Percentiles rank a stretch among this genome's conserved stretches.
Conservation (phyloP, 2,888 invertebrate species). For the Caenorhabditis drosophilae region DNA sequence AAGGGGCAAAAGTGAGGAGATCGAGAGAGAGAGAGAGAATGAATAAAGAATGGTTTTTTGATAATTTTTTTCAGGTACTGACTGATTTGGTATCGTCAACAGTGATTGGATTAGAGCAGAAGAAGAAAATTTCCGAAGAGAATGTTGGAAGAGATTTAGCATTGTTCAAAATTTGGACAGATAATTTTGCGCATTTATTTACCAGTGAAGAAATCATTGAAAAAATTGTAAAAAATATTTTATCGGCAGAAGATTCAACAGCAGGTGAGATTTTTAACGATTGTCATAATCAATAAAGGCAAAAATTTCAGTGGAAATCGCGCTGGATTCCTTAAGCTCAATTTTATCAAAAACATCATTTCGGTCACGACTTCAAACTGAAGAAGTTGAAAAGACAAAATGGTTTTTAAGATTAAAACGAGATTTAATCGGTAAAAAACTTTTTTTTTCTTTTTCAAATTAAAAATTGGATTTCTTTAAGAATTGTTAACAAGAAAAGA, state of each 20-base stretch:
- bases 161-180: slow-evolving; percentile 22
- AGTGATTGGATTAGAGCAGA: slow-evolving; percentile 5
- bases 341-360: slow-evolving; percentile 16
- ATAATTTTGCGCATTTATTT: slow-evolving; percentile 30
- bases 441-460: not conserved
- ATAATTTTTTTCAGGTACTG: slow-evolving; percentile 14
- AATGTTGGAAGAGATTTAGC: slow-evolving; percentile 12
- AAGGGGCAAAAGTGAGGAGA: slow-evolving; percentile 9
- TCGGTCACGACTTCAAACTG: not conserved
- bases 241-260: slow-evolving; percentile 15
- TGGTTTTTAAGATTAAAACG: slow-evolving; percentile 14
- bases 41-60: no score
- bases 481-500: slow-evolving; percentile 14
- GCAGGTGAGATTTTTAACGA: no score
- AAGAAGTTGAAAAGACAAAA: slow-evolving; percentile 4
- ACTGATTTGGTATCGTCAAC: slow-evolving; percentile 10
- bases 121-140: slow-evolving; percentile 7
- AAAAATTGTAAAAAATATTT: slow-evolving; percentile 10
- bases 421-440: slow-evolving; percentile 14
- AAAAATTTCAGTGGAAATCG: no score
- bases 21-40: not conserved
- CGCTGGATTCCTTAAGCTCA: slow-evolving; percentile 7
- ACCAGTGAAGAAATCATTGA: slow-evolving; percentile 12
- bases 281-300: no score
- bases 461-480: slow-evolving; percentile 4